Conservation (phyloP, 1,140 invertebrate genomes). For the Hycleus phaleratus region DNA sequence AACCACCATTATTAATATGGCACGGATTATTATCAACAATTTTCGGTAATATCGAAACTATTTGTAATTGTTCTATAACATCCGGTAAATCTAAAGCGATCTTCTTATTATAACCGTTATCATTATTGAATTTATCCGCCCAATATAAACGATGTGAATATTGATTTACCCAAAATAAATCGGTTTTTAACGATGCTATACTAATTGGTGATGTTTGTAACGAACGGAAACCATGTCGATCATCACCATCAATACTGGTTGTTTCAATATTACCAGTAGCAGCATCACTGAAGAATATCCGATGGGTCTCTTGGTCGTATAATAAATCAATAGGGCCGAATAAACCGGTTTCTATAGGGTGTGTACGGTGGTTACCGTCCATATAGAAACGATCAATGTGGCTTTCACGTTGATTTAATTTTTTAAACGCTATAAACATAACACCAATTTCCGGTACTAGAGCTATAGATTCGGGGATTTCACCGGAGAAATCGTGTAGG, state of each 20-base stretch:
- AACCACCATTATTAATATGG: slow-evolving; percentile 56
- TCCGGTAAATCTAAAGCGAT: slow-evolving; percentile 33
- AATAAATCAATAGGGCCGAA: slow-evolving; percentile 46
- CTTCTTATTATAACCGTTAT: slow-evolving; percentile 38
- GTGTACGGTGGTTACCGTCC: slow-evolving; percentile 46
- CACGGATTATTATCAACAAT: slow-evolving; percentile 48
- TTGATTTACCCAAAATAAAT: slow-evolving; percentile 54
- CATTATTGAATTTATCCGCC: slow-evolving; percentile 47
- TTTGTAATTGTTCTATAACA: slow-evolving; percentile 27
- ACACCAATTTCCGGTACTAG: slow-evolving; percentile 55
- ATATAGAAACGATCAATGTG: slow-evolving; percentile 54
- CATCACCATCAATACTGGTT: slow-evolving; percentile 43
- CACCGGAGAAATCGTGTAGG: slow-evolving; percentile 44
- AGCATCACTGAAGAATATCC: slow-evolving; percentile 51
- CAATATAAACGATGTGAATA: slow-evolving; percentile 49
- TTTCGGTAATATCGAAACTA: slow-evolving; percentile 25
- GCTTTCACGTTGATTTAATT: slow-evolving; percentile 35
- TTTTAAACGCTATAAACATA: slow-evolving; percentile 56
- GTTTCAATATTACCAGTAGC: slow-evolving; percentile 47
- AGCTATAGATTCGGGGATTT: slow-evolving; percentile 52
- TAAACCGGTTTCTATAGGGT: slow-evolving; percentile 44
- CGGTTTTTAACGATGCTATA: slow-evolving; percentile 48
- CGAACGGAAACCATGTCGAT: slow-evolving; percentile 40
- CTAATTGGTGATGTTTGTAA: slow-evolving; percentile 43
- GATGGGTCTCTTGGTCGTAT: slow-evolving; percentile 45